Conservation (phyloP, 2,888 invertebrate genomes). For the Cephus runcator region DNA sequence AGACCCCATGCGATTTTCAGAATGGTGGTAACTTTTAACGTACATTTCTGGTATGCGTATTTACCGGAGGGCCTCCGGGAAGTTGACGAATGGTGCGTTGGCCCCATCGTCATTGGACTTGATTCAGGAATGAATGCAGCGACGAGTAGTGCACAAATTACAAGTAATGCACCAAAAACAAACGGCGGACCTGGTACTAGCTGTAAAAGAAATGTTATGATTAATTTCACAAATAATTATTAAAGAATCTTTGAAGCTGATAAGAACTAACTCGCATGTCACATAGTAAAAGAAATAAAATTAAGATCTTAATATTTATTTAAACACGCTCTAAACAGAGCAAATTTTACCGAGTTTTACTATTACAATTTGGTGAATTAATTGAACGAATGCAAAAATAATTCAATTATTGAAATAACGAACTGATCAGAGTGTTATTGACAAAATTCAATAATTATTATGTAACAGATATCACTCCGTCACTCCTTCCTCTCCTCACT, state of each 20-base stretch:
- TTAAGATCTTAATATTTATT: neutral
- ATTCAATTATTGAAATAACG: no score
- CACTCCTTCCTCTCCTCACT: no score
- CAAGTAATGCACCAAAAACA: conserved; percentile 96
- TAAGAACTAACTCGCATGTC: neutral
- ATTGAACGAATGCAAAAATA: no score
- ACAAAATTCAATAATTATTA: neutral
- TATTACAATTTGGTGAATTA: no score
- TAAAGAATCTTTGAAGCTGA: neutral
- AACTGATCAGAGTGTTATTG: no score
- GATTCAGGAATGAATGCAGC: conserved; percentile 87
- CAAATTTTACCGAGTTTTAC: no score
- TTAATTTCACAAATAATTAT: neutral
- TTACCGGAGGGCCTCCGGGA: conserved; percentile 71
- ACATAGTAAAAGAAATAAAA: neutral
- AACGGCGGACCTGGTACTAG: conserved; percentile 98
- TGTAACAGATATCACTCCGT: neutral
- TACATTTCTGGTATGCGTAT: conserved; percentile 67
- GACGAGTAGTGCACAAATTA: conserved; percentile 94
- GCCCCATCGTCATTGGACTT: conserved; percentile 63
- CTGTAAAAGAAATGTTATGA: conserved; percentile 62
- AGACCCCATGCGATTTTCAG: conserved; percentile 14
- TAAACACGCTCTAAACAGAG: neutral
- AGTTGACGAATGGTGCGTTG: conserved; percentile 70
- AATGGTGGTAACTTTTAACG: conserved; percentile 63